phyloP scores from a whole-genome alignment of 2,113 vertebrate species.

The Brienomyrus brachyistius region DNA sequence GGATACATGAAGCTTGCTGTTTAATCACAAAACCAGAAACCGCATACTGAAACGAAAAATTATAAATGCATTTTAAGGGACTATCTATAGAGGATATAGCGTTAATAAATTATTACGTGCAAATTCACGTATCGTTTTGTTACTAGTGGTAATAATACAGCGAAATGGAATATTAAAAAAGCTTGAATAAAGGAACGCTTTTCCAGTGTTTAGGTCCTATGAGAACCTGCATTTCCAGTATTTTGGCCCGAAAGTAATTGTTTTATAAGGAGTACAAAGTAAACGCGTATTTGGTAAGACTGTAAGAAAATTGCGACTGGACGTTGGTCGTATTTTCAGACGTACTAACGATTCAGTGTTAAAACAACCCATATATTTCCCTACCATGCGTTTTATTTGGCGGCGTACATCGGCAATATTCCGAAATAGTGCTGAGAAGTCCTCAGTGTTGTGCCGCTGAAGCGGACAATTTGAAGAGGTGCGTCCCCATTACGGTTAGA shows the following conservation, averaged over 20 bases:
- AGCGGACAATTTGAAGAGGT: background rate
- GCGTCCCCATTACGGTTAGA: background rate
- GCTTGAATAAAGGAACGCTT: background rate
- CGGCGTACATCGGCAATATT: background rate
- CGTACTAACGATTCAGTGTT: background rate
- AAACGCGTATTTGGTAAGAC: background rate
- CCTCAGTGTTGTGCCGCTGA: background rate
- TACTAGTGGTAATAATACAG: background rate
- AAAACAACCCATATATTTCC: background rate
- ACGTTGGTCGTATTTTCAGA: background rate
- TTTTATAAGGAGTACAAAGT: background rate
- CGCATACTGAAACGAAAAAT: background rate
- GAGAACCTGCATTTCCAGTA: background rate
- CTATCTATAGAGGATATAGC: background rate
- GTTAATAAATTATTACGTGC: background rate
- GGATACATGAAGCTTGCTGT: background rate
- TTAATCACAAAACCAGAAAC: background rate
- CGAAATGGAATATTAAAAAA: background rate
- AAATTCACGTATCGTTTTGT: background rate
- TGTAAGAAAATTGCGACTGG: background rate
- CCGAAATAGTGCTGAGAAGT: background rate
- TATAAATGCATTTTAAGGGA: background rate
- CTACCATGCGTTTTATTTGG: background rate
- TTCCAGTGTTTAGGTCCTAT: background rate
- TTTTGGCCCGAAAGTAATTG: background rate